Percentiles rank a stretch among this genome's conserved stretches.
Evolutionary conservation across 2,797 vertebrate species (phyloP).

Genomic region (Nasua narica): DNA sequence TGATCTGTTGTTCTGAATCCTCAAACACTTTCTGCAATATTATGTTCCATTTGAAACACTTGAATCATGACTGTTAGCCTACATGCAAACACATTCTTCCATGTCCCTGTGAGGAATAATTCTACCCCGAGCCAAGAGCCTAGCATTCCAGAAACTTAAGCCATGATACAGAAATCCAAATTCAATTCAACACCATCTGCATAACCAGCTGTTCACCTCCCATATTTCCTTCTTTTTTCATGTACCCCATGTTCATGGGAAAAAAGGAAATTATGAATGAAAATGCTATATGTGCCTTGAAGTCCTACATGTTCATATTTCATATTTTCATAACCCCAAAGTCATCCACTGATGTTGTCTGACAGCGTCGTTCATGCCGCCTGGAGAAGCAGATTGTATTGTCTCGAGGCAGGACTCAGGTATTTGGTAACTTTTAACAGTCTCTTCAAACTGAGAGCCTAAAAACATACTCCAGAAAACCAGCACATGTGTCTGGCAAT

Average conservation of each 20-base stretch:
- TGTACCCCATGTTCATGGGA: neutral
- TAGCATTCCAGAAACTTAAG: slow-evolving; percentile 58
- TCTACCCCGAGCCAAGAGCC: slow-evolving; percentile 52
- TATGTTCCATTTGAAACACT: slow-evolving; percentile 45
- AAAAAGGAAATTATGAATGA: slow-evolving; percentile 44
- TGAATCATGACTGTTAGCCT: slow-evolving; percentile 44
- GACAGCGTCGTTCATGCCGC: neutral
- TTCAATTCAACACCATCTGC: slow-evolving; percentile 65
- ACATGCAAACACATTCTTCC: slow-evolving; percentile 51
- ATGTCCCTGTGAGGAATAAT: slow-evolving; percentile 36
- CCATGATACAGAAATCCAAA: slow-evolving; percentile 61
- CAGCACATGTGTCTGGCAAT: neutral
- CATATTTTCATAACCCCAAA: neutral
- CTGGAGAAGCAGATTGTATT: neutral
- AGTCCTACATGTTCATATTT: neutral
- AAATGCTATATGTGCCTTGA: neutral
- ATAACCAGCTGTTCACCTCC: slow-evolving; percentile 66
- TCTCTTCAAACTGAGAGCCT: neutral
- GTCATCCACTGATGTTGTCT: neutral
- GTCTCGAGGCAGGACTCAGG: neutral
- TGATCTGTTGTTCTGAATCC: slow-evolving; percentile 34
- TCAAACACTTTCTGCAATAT: slow-evolving; percentile 33
- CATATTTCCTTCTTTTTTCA: slow-evolving; percentile 1
- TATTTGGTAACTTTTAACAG: neutral
- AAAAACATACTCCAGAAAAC: neutral